Conservation (phyloP, 2,888 invertebrate species). For the Nesidiocoris tenuis region DNA sequence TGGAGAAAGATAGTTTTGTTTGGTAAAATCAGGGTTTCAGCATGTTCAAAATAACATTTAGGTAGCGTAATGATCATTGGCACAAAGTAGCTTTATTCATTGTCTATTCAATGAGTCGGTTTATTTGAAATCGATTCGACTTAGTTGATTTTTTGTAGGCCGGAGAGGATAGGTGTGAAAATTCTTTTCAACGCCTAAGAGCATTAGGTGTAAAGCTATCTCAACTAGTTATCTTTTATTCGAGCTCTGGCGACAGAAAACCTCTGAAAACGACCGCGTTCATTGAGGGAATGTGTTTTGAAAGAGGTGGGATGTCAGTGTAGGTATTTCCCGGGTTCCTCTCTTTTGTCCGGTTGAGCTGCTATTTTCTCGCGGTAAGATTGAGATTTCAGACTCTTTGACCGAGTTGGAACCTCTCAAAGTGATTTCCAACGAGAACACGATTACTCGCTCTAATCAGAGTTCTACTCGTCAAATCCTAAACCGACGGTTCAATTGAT, state of each 20-base stretch:
- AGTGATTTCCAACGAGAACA: too few relatives aligned
- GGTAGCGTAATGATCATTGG: too few relatives aligned
- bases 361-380: slow-evolving; percentile 23
- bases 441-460: too few relatives aligned
- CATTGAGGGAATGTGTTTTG: not conserved
- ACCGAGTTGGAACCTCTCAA: too few relatives aligned
- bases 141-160: slow-evolving; percentile 5
- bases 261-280: not conserved
- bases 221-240: slow-evolving; percentile 10
- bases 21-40: too few relatives aligned
- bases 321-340: not conserved
- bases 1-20: too few relatives aligned
- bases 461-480: too few relatives aligned
- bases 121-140: slow-evolving; percentile 6
- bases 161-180: slow-evolving; percentile 4
- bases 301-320: not conserved
- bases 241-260: slow-evolving; percentile 2
- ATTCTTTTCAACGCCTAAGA: slow-evolving; percentile 19
- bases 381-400: slow-evolving; percentile 31
- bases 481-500: too few relatives aligned
- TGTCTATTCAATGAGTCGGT: not conserved
- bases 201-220: slow-evolving; percentile 37
- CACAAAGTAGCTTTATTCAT: too few relatives aligned
- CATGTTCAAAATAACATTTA: too few relatives aligned
- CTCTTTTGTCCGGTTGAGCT: slow-evolving; percentile 19